phyloP scores from a whole-genome alignment of 1,140 invertebrate species.

The Aphis gossypii region DNA sequence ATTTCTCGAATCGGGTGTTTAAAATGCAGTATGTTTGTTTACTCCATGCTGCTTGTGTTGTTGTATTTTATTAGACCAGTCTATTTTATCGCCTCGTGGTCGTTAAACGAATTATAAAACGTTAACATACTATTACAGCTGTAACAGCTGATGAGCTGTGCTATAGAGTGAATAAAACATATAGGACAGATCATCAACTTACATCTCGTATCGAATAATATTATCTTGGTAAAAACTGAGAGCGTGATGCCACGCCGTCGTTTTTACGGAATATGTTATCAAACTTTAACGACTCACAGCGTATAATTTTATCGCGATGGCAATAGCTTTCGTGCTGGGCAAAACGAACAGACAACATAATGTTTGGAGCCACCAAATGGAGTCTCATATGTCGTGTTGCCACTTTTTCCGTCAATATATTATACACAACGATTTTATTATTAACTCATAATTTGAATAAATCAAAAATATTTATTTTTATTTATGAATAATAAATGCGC shows the following conservation, averaged over 20 bases:
- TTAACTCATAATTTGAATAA: too few relatives aligned
- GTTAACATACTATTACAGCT: conserved; percentile 16
- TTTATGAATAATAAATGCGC: too few relatives aligned
- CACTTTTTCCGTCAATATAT: background rate
- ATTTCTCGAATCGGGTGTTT: background rate
- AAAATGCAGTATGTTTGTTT: background rate
- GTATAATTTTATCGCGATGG: background rate
- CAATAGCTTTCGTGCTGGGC: background rate
- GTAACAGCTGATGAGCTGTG: conserved; percentile 12
- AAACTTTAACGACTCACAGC: conserved; percentile 6
- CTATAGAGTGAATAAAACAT: background rate
- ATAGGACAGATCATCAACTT: background rate
- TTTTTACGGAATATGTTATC: background rate
- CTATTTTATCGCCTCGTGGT: background rate
- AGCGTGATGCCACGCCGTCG: background rate
- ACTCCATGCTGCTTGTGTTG: background rate
- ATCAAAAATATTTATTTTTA: too few relatives aligned
- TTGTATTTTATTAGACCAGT: background rate
- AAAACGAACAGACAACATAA: background rate
- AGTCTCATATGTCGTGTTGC: background rate
- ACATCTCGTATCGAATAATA: background rate
- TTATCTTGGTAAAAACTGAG: background rate
- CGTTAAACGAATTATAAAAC: conserved; percentile 23
- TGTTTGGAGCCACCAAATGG: background rate
- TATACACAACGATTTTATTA: too few relatives aligned